These are phyloP conservation scores for Sycophaga agraensis DNA, from an alignment of 1,140 invertebrate genomes.

Conservation along the genomic window DNA sequence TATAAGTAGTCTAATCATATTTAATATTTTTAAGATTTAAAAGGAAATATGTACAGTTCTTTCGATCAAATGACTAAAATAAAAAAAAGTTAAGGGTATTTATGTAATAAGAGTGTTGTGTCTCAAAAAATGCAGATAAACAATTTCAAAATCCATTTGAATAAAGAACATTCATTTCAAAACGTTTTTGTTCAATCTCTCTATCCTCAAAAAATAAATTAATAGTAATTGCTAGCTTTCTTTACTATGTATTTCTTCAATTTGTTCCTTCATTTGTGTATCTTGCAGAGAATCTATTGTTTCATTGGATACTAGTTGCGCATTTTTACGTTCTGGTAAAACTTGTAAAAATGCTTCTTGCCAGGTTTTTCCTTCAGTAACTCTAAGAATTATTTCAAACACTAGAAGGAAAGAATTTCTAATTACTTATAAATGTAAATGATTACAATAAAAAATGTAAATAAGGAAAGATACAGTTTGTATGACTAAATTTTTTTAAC, in stretches of 20 bases:
- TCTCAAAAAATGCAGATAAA: conserved; percentile 11
- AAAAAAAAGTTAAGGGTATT: conserved; percentile 21
- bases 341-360: conserved; percentile 80
- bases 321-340: conserved; percentile 76
- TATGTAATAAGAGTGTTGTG: conserved; percentile 21
- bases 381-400: conserved; percentile 85
- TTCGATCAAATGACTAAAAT: conserved; percentile 41
- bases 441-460: neutral
- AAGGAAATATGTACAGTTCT: conserved; percentile 44
- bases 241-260: conserved; percentile 19
- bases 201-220: conserved; percentile 1
- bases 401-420: conserved; percentile 65
- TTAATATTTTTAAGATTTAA: conserved; percentile 44
- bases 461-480: no score
- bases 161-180: conserved; percentile 27
- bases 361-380: conserved; percentile 80
- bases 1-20: conserved; percentile 41
- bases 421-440: conserved; percentile 8
- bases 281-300: neutral
- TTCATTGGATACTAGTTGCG: conserved; percentile 48
- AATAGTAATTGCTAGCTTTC: neutral
- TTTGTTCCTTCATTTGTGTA: conserved; percentile 24
- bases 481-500: conserved; percentile 27
- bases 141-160: conserved; percentile 14
- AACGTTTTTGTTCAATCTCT: conserved; percentile 10